These are phyloP conservation scores for Spinibarbus caldwelli DNA, from an alignment of 2,797 vertebrate species.

Conservation along the genomic window DNA sequence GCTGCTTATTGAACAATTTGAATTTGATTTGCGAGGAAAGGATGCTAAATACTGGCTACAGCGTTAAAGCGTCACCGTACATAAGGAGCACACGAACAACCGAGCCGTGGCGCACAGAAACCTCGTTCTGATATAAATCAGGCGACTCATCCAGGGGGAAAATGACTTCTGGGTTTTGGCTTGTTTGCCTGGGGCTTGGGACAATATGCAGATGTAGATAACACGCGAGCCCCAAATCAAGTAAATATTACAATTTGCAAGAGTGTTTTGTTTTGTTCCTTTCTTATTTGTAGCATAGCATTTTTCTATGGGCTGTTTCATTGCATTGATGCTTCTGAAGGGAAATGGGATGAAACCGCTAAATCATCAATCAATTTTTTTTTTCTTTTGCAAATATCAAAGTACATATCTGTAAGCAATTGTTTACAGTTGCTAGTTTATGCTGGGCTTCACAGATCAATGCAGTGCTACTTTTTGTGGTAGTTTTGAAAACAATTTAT, in stretches of 20 bases:
- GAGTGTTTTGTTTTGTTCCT: constrained; percentile 42
- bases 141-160: constrained; percentile 70
- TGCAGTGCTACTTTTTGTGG: background rate
- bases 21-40: constrained; percentile 77
- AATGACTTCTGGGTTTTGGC: constrained; percentile 64
- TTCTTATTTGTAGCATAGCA: constrained; percentile 13
- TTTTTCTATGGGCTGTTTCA: constrained; percentile 10
- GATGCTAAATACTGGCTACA: constrained; percentile 67
- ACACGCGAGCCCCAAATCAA: constrained; percentile 26
- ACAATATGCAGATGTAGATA: constrained; percentile 53
- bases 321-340: background rate
- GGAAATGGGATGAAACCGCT: constrained; percentile 28
- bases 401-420: constrained; percentile 18
- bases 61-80: constrained; percentile 67
- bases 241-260: constrained; percentile 35
- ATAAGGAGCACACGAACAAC: constrained; percentile 59
- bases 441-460: background rate
- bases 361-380: constrained; percentile 49
- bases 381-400: constrained; percentile 23
- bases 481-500: background rate
- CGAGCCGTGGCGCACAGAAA: constrained; percentile 28
- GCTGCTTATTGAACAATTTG: constrained; percentile 77
- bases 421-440: constrained; percentile 22
- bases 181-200: constrained; percentile 65
- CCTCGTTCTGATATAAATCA: constrained; percentile 71